Base-by-base conservation (phyloP, 1,140 invertebrate genomes). In the Amphibalanus amphitrite region DNA sequence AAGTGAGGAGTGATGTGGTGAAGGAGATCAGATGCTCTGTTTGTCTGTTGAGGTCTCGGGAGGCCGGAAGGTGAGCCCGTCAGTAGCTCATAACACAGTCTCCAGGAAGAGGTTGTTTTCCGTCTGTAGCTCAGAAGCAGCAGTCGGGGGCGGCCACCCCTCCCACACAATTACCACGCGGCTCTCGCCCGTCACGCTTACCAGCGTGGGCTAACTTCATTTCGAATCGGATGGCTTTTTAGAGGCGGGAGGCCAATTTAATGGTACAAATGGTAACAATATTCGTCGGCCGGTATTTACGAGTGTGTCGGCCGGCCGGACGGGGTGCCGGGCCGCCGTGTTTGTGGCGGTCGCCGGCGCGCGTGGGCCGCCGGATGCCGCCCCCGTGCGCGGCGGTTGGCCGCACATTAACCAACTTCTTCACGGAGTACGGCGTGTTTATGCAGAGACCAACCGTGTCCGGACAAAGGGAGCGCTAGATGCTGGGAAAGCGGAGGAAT, bases 241-340 rank as follows among this genome's bases (percentile, higher is more conserved):
- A 59, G 47, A 59, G 13, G 47, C 47, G 47, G 47, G 47, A 59
- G 47, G 47, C 47, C 47, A 59, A 59, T 59, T 59, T 59, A 59
- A 59, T 59, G 47, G 47, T 59, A 59, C 47, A 59, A 59, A 59
- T 59, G 47, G 47, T 59, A 59, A 59, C 47, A 59, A 59, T 59
- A 59, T 59, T 59, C 47, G 6, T 8, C 17, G 6, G 47, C 23
- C 1, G 6, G 47, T 3, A 59, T 59, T 59, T 59, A 59, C 20
- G 47, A 23, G 47, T 59, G 17, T 59, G 47, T 20, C 33, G 33
- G 47, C 23, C 20, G 47, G 47, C n/a, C n/a, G n/a, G n/a, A n/a
- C n/a, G n/a, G n/a, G n/a, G n/a, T n/a, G n/a, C n/a, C n/a, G n/a
- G n/a, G n/a, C n/a, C n/a, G 47, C 10, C 23, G 10, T 59, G 47